These are phyloP conservation scores for Rhodophaea formosa DNA, from an alignment of 2,888 invertebrate genomes.

Conservation along the genomic window DNA sequence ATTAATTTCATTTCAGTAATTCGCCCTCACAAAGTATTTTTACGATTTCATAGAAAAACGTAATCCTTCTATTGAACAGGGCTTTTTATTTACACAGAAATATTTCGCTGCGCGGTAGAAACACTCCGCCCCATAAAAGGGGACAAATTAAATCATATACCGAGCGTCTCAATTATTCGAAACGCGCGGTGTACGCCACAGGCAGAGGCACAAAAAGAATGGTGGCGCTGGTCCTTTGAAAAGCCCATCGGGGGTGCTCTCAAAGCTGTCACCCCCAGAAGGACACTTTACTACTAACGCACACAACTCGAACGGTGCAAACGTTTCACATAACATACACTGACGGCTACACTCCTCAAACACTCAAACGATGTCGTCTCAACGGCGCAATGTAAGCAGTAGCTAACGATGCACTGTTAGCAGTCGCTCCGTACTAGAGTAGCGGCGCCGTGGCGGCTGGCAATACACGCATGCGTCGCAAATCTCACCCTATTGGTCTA, in stretches of 20 bases:
- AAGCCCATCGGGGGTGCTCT: slow-evolving; percentile 71
- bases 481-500: slow-evolving; percentile 74
- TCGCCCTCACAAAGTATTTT: not conserved
- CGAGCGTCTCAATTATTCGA: slow-evolving; percentile 74
- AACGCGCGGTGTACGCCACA: slow-evolving; percentile 63
- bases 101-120: slow-evolving; percentile 49
- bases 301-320: slow-evolving; percentile 41
- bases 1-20: not conserved
- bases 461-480: slow-evolving; percentile 66
- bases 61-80: slow-evolving; percentile 36
- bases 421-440: slow-evolving; percentile 43
- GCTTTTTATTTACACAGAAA: slow-evolving; percentile 42
- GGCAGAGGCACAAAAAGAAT: slow-evolving; percentile 69
- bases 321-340: slow-evolving; percentile 2
- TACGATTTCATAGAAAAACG: slow-evolving; percentile 24
- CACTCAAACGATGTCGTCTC: slow-evolving; percentile 39
- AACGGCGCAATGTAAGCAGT: slow-evolving; percentile 58
- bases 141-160: slow-evolving; percentile 78
- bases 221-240: slow-evolving; percentile 74
- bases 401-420: slow-evolving; percentile 36
- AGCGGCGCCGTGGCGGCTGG: slow-evolving; percentile 73
- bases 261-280: slow-evolving; percentile 77
- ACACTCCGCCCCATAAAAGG: slow-evolving; percentile 60
- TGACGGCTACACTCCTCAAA: slow-evolving; percentile 28
- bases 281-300: slow-evolving; percentile 58